These are phyloP conservation scores for Penaeus chinensis DNA, from an alignment of 1,140 invertebrate species.

Conservation along the genomic window DNA sequence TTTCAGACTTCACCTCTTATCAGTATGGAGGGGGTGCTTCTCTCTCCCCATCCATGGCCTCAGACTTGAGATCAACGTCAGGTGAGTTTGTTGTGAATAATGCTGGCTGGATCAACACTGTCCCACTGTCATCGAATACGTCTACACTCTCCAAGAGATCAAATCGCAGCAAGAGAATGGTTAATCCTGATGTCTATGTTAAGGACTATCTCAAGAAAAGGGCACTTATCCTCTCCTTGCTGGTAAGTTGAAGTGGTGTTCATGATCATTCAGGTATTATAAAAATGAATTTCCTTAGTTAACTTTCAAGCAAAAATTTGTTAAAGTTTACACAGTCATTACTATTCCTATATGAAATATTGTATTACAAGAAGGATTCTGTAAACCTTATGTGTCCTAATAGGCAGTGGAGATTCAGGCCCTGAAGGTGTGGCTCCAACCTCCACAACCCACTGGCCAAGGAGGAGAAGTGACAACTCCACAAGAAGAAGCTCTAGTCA, in stretches of 20 bases:
- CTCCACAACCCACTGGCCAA: conserved; percentile 56
- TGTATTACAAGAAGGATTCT: neutral
- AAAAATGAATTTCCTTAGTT: no score
- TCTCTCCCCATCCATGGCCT: conserved; percentile 53
- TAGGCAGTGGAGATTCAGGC: conserved; percentile 93
- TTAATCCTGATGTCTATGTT: conserved; percentile 82
- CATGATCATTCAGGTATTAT: no score
- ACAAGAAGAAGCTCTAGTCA: conserved; percentile 59
- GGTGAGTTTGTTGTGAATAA: conserved; percentile 66
- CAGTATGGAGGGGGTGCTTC: conserved; percentile 60
- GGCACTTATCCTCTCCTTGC: conserved; percentile 91
- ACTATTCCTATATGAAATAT: neutral
- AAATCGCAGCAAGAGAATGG: conserved; percentile 74
- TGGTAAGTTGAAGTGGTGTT: conserved; percentile 68
- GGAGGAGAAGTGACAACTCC: conserved; percentile 56
- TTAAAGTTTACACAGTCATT: no score
- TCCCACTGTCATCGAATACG: conserved; percentile 77
- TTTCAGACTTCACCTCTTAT: conserved; percentile 53
- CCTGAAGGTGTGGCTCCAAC: conserved; percentile 84
- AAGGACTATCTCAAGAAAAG: conserved; percentile 96
- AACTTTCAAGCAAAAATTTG: no score
- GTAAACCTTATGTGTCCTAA: neutral
- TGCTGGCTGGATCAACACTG: conserved; percentile 90
- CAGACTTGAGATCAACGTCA: conserved; percentile 56
- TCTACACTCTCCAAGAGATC: conserved; percentile 80